phyloP scores from a whole-genome alignment of 2,888 invertebrate species.

The Sphinx pinastri region DNA sequence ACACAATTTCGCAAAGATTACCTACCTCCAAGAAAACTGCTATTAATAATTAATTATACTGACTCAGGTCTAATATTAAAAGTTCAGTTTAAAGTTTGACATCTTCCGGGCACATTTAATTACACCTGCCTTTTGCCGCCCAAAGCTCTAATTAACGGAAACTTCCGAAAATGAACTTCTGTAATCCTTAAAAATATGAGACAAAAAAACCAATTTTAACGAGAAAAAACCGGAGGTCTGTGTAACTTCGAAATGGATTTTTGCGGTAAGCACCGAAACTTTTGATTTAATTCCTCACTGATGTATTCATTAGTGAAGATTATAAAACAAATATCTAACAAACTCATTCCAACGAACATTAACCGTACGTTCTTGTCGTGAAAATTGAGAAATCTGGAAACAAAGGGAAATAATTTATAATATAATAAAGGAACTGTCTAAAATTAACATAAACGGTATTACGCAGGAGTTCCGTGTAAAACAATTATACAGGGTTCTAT shows the following conservation, averaged over 20 bases:
- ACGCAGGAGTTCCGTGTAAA: conserved; percentile 26
- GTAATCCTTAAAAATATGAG: conserved; percentile 60
- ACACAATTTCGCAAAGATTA: not conserved
- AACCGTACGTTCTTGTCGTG: conserved; percentile 18
- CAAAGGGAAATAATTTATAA: conserved; percentile 23
- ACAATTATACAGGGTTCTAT: conserved; percentile 26
- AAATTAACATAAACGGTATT: conserved; percentile 27
- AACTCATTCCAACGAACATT: conserved; percentile 12
- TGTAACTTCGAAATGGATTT: conserved; percentile 79
- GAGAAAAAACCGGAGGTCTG: conserved; percentile 70
- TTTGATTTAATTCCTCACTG: conserved; percentile 64
- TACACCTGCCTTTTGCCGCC: conserved; percentile 44
- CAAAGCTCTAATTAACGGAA: conserved; percentile 50
- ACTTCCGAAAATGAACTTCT: conserved; percentile 50
- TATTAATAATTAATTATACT: conserved; percentile 24
- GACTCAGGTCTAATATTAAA: conserved; percentile 42
- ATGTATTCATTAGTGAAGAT: conserved; percentile 60
- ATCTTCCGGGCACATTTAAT: conserved; percentile 42
- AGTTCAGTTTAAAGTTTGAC: conserved; percentile 38
- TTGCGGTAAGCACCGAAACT: conserved; percentile 66
- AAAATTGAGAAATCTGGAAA: conserved; percentile 14
- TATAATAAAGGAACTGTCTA: conserved; percentile 24
- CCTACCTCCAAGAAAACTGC: not conserved
- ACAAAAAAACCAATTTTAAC: conserved; percentile 61
- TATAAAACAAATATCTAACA: conserved; percentile 5